Evolutionary conservation across 2,113 vertebrate genomes (phyloP).

Genomic region (Crotalus viridis): DNA sequence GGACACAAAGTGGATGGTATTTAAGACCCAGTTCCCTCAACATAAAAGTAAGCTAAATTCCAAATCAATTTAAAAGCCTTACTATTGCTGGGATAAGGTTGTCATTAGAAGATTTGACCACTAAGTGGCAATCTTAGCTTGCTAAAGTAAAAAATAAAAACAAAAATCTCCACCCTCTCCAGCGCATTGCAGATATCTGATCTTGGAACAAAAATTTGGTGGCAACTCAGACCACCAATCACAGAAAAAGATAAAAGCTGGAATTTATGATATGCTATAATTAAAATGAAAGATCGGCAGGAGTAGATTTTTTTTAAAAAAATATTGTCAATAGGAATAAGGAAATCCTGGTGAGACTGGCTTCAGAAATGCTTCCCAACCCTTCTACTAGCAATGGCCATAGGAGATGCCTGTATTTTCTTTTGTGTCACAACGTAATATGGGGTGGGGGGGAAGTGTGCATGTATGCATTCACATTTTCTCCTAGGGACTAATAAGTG

Average conservation of each 20-base stretch:
- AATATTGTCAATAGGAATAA: not conserved
- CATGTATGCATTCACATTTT: not conserved
- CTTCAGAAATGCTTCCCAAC: not conserved
- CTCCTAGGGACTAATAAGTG: not conserved
- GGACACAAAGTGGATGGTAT: not conserved
- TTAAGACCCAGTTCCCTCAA: not conserved
- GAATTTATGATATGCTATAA: not conserved
- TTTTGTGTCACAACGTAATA: not conserved
- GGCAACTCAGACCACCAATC: not conserved
- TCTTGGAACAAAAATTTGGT: not conserved
- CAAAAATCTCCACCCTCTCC: not conserved
- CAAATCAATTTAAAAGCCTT: not conserved
- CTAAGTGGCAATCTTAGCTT: slow-evolving; percentile 64
- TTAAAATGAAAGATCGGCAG: not conserved
- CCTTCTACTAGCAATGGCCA: not conserved
- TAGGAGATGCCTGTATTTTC: not conserved
- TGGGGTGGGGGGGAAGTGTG: not conserved
- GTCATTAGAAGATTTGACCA: slow-evolving; percentile 64
- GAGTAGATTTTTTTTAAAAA: not conserved
- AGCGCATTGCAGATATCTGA: not conserved
- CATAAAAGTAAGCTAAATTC: not conserved
- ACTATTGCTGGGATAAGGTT: slow-evolving; percentile 31
- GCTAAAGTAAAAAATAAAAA: not conserved
- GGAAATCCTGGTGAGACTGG: not conserved
- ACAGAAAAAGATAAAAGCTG: not conserved